Evolutionary conservation across 1,140 invertebrate species (phyloP).

Genomic region (Hyphantria cunea): DNA sequence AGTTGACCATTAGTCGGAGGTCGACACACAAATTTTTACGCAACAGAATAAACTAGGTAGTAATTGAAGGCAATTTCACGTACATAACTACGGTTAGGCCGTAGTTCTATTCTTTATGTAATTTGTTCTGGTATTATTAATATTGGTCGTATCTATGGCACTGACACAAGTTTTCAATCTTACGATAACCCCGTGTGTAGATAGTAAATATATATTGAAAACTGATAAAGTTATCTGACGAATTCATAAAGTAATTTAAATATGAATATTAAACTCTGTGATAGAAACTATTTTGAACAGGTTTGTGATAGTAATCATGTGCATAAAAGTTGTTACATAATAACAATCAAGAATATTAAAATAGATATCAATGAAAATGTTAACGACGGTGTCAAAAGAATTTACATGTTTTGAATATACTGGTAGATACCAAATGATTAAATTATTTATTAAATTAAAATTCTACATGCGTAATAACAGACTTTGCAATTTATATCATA

Average conservation of each 20-base stretch:
- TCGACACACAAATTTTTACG: conserved; percentile 8
- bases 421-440: neutral
- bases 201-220: conserved; percentile 9
- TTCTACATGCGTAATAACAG: conserved; percentile 11
- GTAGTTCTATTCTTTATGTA: conserved; percentile 5
- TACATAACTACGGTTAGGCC: conserved; percentile 4
- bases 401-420: conserved; percentile 17
- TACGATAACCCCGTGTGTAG: conserved; percentile 16
- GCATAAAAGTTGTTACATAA: conserved; percentile 15
- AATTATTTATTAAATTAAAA: conserved; percentile 2
- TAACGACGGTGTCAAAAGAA: conserved; percentile 14
- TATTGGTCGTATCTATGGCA: conserved; percentile 2
- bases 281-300: conserved; percentile 30
- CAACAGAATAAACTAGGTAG: conserved; percentile 8
- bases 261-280: conserved; percentile 8
- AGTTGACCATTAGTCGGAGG: neutral
- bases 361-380: conserved; percentile 6
- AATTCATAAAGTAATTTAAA: conserved; percentile 1
- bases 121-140: too few relatives aligned
- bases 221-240: conserved; percentile 13
- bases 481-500: conserved; percentile 28
- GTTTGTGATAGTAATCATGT: conserved; percentile 22
- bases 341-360: conserved; percentile 19
- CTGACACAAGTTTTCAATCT: conserved; percentile 8
- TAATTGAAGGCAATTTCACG: conserved; percentile 21